Evolutionary conservation across 2,888 invertebrate species (phyloP).

Genomic region (Thymelicus acteon): DNA sequence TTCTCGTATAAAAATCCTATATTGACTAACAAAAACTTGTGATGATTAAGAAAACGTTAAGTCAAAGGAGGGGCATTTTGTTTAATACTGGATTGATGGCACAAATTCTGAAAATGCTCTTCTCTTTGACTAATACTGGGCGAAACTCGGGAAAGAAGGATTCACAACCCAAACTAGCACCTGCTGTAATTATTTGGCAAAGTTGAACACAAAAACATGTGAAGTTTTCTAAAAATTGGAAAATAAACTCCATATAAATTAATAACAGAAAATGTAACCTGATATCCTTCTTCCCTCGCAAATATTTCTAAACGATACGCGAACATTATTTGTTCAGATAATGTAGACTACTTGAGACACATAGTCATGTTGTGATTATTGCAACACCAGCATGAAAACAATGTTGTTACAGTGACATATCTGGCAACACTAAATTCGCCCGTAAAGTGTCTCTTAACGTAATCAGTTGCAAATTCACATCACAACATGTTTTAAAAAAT

Average conservation of each 20-base stretch:
- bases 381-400: conserved; percentile 57
- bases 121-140: conserved; percentile 83
- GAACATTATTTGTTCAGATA: conserved; percentile 53
- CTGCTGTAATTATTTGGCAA: conserved; percentile 66
- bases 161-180: conserved; percentile 82
- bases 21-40: conserved; percentile 82
- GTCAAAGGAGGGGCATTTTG: conserved; percentile 76
- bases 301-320: conserved; percentile 64
- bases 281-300: conserved; percentile 75
- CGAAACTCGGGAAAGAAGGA: conserved; percentile 79
- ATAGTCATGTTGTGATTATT: conserved; percentile 69
- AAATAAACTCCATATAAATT: conserved; percentile 37
- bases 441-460: conserved; percentile 53
- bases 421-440: conserved; percentile 59
- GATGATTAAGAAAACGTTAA: conserved; percentile 76
- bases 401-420: conserved; percentile 52
- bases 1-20: conserved; percentile 80
- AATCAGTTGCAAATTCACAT: conserved; percentile 59
- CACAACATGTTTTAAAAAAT: conserved; percentile 82
- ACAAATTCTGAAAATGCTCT: conserved; percentile 77
- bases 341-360: conserved; percentile 63
- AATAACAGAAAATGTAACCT: conserved; percentile 50
- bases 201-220: conserved; percentile 53
- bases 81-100: conserved; percentile 83
- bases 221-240: conserved; percentile 27